Base-by-base conservation (phyloP, 2,888 invertebrate genomes). In the Listrodromus nycthemerus region DNA sequence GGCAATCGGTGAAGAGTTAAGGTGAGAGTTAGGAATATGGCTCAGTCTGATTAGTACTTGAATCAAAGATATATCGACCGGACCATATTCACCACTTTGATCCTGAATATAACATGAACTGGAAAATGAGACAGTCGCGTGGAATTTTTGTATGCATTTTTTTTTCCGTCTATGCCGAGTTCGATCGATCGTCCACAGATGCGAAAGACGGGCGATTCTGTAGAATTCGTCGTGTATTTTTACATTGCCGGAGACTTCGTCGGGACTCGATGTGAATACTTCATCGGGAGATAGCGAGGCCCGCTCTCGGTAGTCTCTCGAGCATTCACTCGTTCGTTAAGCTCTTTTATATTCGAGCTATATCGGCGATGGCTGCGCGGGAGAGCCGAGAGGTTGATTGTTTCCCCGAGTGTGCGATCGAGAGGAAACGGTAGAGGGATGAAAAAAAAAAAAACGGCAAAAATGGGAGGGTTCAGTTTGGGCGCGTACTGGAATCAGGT, bases 261-360 rank as follows among this genome's bases (percentile, higher is more conserved):
- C 24, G 10, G 30, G 1, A 19, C 1, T 5, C 21, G 69, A 48
- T 61, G 77, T 70, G 69, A 77, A 77, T 77, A 33, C 77, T 61
- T 77, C 69, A 69, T 77, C 77, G 77, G 45, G 58, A 30, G 50
- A 58, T 55, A 13, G 55, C 24, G 19, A 55, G 19, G 55, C 24
- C 24, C 24, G 55, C 55, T 2, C 55, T 13, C 37, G 45, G 30
- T 21, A 4, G 55, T 5, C 24, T n/a, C 27, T 21, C 48, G n/a
- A 61, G 21, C 33, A 58, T 45, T 48, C 58, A 24, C 33, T 13
- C 67, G 69, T 69, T 69, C 77, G 69, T 77, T 69, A 77, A 77
- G 69, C 77, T 77, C 69, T 77, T 77, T 77, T 63, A 77, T 77
- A 77, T 69, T 77, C 69, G 58, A 41, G 27, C 48, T 61, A 69